Conservation (phyloP, 2,888 invertebrate genomes). For the Athetis lepigone region DNA sequence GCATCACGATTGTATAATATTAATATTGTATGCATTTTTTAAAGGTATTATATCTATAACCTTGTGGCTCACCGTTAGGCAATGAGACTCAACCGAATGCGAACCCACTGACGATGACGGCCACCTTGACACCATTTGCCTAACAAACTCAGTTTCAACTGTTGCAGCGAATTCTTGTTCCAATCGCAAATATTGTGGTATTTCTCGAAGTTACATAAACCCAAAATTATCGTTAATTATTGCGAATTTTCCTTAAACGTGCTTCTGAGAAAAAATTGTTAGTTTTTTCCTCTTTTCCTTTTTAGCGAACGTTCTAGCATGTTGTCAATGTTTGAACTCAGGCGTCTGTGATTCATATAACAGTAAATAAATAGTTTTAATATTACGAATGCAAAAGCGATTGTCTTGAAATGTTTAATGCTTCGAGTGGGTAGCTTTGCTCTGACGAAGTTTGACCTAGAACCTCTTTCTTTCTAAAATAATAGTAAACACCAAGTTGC, state of each 20-base stretch:
- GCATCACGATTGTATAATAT: conserved; percentile 9
- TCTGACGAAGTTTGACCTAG: no score
- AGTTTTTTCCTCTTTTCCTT: background rate
- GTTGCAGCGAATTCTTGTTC: background rate
- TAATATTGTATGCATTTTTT: conserved; percentile 37
- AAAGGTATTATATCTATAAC: conserved; percentile 48
- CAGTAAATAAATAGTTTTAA: background rate
- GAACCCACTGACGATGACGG: conserved; percentile 30
- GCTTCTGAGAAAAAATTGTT: no score
- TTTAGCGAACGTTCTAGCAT: background rate
- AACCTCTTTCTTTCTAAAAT: no score
- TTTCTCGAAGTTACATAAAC: background rate
- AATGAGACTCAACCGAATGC: conserved; percentile 47
- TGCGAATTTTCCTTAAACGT: conserved; percentile 17
- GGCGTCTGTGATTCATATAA: background rate
- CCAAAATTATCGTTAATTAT: background rate
- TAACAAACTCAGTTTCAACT: conserved; percentile 17
- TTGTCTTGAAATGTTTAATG: background rate
- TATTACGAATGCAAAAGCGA: background rate
- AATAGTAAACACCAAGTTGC: no score
- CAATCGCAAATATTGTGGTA: background rate
- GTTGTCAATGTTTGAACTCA: background rate
- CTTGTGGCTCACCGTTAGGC: conserved; percentile 55
- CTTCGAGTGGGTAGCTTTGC: no score
- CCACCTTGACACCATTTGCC: conserved; percentile 66